Conservation (phyloP, 2,797 vertebrate species). For the Syngnathus acus region DNA sequence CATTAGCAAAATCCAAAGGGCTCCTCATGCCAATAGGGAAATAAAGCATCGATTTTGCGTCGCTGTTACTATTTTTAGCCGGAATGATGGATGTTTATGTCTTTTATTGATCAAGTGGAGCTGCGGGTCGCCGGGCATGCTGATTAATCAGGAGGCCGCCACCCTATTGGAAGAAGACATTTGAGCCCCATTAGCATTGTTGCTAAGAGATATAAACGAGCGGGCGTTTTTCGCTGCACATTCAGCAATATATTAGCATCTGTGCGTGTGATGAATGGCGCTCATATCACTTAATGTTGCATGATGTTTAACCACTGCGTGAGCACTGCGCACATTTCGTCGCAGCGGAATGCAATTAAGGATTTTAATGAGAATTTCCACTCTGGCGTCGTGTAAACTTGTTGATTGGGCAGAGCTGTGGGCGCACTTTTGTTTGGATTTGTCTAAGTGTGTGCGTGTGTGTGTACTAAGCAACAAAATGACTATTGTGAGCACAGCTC, state of each 20-base stretch:
- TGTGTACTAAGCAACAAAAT: slow-evolving; percentile 67
- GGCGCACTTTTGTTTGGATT: slow-evolving; percentile 36
- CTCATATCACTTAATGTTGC: slow-evolving; percentile 31
- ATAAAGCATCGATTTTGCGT: slow-evolving; percentile 59
- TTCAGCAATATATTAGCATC: slow-evolving; percentile 53
- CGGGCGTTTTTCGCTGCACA: slow-evolving; percentile 47
- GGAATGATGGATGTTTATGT: slow-evolving; percentile 67
- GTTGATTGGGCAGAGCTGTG: slow-evolving; percentile 53
- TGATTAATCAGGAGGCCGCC: slow-evolving; percentile 55
- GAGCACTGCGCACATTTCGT: slow-evolving; percentile 47
- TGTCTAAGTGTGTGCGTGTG: slow-evolving; percentile 26
- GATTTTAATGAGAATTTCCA: slow-evolving; percentile 34
- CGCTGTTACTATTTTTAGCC: slow-evolving; percentile 63
- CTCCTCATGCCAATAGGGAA: slow-evolving; percentile 47
- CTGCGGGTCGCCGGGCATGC: slow-evolving; percentile 34
- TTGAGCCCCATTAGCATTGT: slow-evolving; percentile 47
- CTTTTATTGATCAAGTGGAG: slow-evolving; percentile 61
- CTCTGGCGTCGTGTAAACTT: slow-evolving; percentile 43
- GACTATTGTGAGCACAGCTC: slow-evolving; percentile 72
- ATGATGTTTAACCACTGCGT: slow-evolving; percentile 41
- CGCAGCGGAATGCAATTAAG: slow-evolving; percentile 18
- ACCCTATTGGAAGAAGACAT: slow-evolving; percentile 48
- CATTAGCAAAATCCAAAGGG: slow-evolving; percentile 35
- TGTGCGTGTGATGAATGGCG: slow-evolving; percentile 44
- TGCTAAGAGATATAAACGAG: slow-evolving; percentile 56